Evolutionary conservation across 1,140 invertebrate species (phyloP), one percentile per base, ranked within the genome.

Genomic region (Lordiphosa mommai): DNA sequence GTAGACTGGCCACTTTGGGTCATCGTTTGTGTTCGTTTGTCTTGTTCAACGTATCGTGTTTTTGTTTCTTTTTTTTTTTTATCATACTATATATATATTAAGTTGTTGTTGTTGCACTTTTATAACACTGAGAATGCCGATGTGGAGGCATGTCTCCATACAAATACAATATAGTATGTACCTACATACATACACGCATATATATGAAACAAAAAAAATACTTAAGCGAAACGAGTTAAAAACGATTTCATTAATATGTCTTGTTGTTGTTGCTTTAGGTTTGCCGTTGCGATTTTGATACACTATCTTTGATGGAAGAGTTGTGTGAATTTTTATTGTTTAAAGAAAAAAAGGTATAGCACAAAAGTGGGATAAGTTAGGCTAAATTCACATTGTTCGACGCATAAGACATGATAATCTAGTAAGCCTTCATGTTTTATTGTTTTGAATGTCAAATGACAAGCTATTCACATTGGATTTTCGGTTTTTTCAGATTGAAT

Each of bases 181-280:
- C n/a, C n/a, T n/a, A n/a, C n/a, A n/a, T n/a, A n/a, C n/a, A n/a
- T n/a, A n/a, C n/a, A n/a, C n/a, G n/a, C n/a, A n/a, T n/a, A n/a
- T n/a, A 27, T 29, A 27, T 44, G n/a, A 10, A 3, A 8, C 9
- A 10, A 41, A 29, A 23, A n/a, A n/a, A n/a, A n/a, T n/a, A n/a
- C n/a, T 80, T 80, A 59, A 80, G 61, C 66, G 76, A 82, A 82
- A 84, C 76, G 72, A 82, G 76, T 82, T 84, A 84, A 82, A 84
- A 82, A 80, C 76, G 77, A 68, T 82, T 82, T 82, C 72, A 82
- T 82, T 82, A 76, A 82, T 84, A 72, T 84, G 59, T 68, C 37
- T 82, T 82, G 32, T 66, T 70, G 61, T 66, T 61, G 69, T 59
- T 58, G 49, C n/a, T n/a, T n/a, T n/a, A n/a, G n/a, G 40, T 38